A percentile compares a stretch with the other conserved stretches of the same genome.
Conservation (phyloP, 2,888 invertebrate species). For the Acronicta aceris region DNA sequence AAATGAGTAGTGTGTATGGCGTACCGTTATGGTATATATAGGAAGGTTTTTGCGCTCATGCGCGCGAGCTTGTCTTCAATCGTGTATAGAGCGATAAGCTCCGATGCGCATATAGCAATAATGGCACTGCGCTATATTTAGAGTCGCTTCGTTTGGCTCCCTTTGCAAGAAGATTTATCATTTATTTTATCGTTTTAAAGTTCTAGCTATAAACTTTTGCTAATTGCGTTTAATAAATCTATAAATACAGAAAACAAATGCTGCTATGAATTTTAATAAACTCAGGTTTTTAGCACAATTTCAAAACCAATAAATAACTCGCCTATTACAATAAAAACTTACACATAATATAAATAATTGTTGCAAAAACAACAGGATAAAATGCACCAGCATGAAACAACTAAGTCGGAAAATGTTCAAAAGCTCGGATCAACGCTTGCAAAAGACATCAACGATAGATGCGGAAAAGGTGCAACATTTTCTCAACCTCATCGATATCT, state of each 20-base stretch:
- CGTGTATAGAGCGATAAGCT: constrained; percentile 84
- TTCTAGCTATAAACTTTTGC: constrained; percentile 29
- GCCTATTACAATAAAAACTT: neutral
- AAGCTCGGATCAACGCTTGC: constrained; percentile 19
- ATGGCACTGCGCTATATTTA: constrained; percentile 79
- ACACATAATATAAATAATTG: neutral
- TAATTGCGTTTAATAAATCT: constrained; percentile 34
- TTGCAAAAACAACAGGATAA: neutral
- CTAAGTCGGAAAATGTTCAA: constrained; percentile 15
- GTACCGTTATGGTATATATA: constrained; percentile 74
- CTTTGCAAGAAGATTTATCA: constrained; percentile 63
- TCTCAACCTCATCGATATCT: neutral
- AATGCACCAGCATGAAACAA: neutral
- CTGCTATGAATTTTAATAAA: neutral
- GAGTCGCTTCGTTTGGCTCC: constrained; percentile 76
- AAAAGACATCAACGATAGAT: constrained; percentile 59
- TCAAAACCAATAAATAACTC: neutral
- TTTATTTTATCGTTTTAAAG: constrained; percentile 62
- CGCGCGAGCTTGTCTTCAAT: constrained; percentile 74
- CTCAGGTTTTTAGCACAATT: neutral
- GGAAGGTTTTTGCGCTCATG: constrained; percentile 78
- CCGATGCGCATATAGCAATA: constrained; percentile 77
- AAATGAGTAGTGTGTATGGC: constrained; percentile 70
- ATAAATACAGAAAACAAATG: constrained; percentile 12
- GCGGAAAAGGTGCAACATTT: constrained; percentile 10